Evolutionary conservation across 2,888 invertebrate species (phyloP), one percentile per base, ranked within the genome.

Genomic region (Drosophila sordidula): DNA sequence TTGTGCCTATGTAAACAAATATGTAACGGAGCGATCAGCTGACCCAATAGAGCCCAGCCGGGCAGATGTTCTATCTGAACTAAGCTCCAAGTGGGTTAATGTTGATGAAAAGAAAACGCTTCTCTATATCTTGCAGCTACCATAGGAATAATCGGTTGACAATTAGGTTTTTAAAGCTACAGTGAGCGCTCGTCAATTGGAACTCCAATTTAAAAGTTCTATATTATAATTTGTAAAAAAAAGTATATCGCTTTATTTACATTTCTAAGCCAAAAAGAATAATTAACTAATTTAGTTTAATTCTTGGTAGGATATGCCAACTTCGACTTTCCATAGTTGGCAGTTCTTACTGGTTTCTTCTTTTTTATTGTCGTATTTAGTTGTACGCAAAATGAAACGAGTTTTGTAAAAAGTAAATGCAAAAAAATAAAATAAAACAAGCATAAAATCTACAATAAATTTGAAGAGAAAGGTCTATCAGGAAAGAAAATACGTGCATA

Each of bases 331-430:
- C 12, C 12, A 0, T 12, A 8, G 32, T 4, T 4, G 4, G 9
- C 34, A 4, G 11, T 34, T 34, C 12, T 34, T 34, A 34, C 36
- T 34, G 25, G 62, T 57, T 58, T 66, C 41, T 29, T 66, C 41
- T 36, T 66, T 44, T 55, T 18, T 39, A 29, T 52, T 55, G 38
- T 52, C 52, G 58, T 16, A 59, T 58, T 58, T 25, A 34, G 32
- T 34, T 51, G 51, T 42, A 47, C 61, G 47, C 29, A 38, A 42
- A 62, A 45, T 22, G 9, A 50, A 70, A 55, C 70, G 44, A 70
- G 70, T 69, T 70, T 54, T 41, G 44, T 49, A 54, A 54, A 70
- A 61, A 52, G 47, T 62, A 49, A 62, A 54, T 49, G 47, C 34
- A 45, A 25, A 52, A 46, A 38, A 18, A 8, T 11, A 32, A 26